Conservation (phyloP, 2,797 vertebrate species). For the Orestias chungarensis region DNA sequence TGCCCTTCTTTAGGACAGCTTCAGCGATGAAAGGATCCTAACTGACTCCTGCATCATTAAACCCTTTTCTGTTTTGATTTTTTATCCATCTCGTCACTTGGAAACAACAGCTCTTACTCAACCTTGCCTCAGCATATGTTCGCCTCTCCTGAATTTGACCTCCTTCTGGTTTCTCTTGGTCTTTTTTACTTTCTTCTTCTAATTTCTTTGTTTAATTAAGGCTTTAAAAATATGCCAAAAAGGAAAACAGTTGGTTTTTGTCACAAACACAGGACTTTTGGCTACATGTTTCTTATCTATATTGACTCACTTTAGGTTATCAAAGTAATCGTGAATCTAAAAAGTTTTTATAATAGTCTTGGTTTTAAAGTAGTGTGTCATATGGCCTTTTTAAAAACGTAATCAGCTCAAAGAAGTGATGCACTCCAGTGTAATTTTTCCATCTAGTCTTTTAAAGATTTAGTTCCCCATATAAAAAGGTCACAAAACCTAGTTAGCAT, state of each 20-base stretch:
- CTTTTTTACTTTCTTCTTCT: conserved; percentile 25
- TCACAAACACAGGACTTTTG: background rate
- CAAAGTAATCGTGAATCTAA: background rate
- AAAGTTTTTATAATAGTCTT: background rate
- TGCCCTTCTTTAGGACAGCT: conserved; percentile 53
- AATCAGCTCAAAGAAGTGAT: conserved; percentile 15
- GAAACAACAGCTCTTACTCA: conserved; percentile 40
- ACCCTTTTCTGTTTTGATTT: conserved; percentile 64
- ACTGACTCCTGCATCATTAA: conserved; percentile 77
- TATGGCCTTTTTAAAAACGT: conserved; percentile 43
- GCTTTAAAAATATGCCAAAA: background rate
- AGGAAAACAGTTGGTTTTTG: background rate
- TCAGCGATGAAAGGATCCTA: conserved; percentile 53
- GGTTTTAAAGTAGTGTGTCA: conserved; percentile 7
- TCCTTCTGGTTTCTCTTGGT: conserved; percentile 24
- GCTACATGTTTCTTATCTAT: background rate
- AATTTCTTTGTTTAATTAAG: background rate
- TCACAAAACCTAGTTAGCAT: conserved; percentile 51
- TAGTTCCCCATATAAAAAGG: conserved; percentile 45
- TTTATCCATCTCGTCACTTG: conserved; percentile 39
- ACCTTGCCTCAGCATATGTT: conserved; percentile 29
- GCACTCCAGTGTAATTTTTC: conserved; percentile 24
- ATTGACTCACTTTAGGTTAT: background rate
- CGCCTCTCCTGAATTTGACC: conserved; percentile 24
- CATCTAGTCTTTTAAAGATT: conserved; percentile 24